phyloP scores from a whole-genome alignment of 2,797 vertebrate species.

The Acrocephalus scirpaceus region DNA sequence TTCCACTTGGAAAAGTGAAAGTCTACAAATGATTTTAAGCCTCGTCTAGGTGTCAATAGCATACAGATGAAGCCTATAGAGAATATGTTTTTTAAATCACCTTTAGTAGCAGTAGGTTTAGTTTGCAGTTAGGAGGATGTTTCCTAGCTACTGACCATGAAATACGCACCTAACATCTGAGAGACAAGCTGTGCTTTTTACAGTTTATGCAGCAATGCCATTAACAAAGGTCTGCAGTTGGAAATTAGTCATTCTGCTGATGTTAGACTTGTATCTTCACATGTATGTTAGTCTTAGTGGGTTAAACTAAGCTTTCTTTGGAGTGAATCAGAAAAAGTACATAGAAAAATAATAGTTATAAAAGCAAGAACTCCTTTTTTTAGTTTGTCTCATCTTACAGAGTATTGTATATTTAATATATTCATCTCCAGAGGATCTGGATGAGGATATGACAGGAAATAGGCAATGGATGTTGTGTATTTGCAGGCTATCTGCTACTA shows the following conservation, averaged over 20 bases:
- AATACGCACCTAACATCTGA: background rate
- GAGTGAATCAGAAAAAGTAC: background rate
- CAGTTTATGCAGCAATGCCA: background rate
- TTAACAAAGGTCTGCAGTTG: background rate
- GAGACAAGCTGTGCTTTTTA: constrained; percentile 2
- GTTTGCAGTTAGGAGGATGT: background rate
- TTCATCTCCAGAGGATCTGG: background rate
- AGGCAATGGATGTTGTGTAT: background rate
- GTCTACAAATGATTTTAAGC: background rate
- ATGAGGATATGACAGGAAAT: background rate
- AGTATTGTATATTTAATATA: background rate
- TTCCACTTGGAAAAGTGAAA: background rate
- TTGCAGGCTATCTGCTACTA: background rate
- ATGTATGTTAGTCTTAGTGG: background rate
- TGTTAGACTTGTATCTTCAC: background rate
- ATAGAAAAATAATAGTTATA: background rate
- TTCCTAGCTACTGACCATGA: constrained; percentile 7
- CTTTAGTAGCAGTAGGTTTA: background rate
- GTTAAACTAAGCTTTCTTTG: background rate
- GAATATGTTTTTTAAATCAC: background rate
- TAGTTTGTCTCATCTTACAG: background rate
- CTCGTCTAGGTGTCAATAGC: background rate
- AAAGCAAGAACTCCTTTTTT: background rate
- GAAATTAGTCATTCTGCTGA: background rate
- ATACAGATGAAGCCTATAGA: background rate